Percentiles rank a stretch among this genome's conserved stretches.
These are phyloP conservation scores for Protaetia brevitarsis DNA, from an alignment of 1,140 invertebrate species.

Conservation along the genomic window DNA sequence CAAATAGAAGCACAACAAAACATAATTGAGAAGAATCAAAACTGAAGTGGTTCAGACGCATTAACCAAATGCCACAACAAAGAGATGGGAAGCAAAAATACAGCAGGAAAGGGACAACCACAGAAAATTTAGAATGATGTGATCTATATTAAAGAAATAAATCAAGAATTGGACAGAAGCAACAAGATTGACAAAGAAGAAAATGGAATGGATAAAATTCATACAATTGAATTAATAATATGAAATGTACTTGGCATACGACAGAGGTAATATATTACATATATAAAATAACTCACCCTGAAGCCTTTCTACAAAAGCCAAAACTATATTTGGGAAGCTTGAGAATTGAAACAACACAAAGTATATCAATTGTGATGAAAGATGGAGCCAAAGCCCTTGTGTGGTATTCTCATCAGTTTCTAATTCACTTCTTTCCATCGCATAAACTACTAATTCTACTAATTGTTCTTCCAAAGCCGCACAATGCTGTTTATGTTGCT, in stretches of 20 bases:
- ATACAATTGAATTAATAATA: not conserved
- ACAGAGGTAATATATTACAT: constrained; percentile 1
- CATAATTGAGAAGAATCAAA: no score
- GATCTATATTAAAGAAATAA: no score
- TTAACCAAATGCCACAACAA: no score
- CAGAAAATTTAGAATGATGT: no score
- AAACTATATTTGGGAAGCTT: constrained; percentile 88
- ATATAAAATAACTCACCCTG: constrained; percentile 32
- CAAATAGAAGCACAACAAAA: no score
- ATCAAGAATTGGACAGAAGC: no score
- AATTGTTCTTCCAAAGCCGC: constrained; percentile 89
- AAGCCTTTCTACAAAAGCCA: constrained; percentile 70
- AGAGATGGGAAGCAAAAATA: no score
- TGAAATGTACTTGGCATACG: no score
- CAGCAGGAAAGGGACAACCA: no score
- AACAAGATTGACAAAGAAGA: no score
- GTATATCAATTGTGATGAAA: constrained; percentile 94
- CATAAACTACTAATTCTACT: constrained; percentile 85
- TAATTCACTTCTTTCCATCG: constrained; percentile 86
- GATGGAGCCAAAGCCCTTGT: constrained; percentile 87
- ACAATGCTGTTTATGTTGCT: constrained; percentile 87
- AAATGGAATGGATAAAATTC: not conserved
- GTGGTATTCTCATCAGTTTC: constrained; percentile 69
- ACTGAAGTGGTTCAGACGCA: no score
- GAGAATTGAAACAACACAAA: constrained; percentile 94